These are phyloP conservation scores for Pachyseris speciosa DNA, from an alignment of 64 coral and sea anemone genomes.

Conservation along the genomic window DNA sequence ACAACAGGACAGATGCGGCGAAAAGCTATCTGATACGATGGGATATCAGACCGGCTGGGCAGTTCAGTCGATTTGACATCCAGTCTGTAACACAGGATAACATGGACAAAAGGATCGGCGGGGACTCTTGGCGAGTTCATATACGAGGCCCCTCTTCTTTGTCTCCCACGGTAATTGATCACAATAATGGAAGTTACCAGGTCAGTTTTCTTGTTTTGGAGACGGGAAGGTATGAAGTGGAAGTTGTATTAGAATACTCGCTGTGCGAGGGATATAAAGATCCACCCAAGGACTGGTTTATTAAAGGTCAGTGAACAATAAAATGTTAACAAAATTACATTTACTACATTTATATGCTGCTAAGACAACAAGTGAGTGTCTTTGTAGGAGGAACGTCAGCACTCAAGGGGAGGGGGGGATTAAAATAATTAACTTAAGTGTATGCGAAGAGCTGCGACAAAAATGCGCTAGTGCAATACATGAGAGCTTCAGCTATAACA, in stretches of 20 bases:
- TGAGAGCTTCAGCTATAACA: too few relatives aligned
- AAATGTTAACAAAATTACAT: neutral
- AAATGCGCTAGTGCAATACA: too few relatives aligned
- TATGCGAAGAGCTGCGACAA: too few relatives aligned
- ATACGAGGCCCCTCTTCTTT: constrained; percentile 78
- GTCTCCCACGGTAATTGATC: constrained; percentile 90
- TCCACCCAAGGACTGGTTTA: constrained; percentile 92
- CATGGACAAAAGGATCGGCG: constrained; percentile 71
- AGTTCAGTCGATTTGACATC: constrained; percentile 91
- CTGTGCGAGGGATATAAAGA: constrained; percentile 88
- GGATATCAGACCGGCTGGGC: constrained; percentile 82
- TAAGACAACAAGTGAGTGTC: too few relatives aligned
- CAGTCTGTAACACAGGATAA: constrained; percentile 74
- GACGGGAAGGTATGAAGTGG: constrained; percentile 73
- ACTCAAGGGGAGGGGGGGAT: too few relatives aligned
- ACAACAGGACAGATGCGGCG: constrained; percentile 53
- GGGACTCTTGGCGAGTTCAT: constrained; percentile 94
- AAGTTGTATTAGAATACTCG: constrained; percentile 83
- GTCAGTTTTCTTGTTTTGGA: constrained; percentile 80
- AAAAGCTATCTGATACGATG: constrained; percentile 80
- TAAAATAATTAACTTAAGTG: too few relatives aligned
- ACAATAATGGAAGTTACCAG: constrained; percentile 87
- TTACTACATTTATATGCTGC: too few relatives aligned
- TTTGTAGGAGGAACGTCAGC: too few relatives aligned
- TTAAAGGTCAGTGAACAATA: constrained; percentile 68